A percentile compares a stretch with the other conserved stretches of the same genome.
Conservation (phyloP, 2,113 vertebrate genomes). For the Oncorhynchus keta region DNA sequence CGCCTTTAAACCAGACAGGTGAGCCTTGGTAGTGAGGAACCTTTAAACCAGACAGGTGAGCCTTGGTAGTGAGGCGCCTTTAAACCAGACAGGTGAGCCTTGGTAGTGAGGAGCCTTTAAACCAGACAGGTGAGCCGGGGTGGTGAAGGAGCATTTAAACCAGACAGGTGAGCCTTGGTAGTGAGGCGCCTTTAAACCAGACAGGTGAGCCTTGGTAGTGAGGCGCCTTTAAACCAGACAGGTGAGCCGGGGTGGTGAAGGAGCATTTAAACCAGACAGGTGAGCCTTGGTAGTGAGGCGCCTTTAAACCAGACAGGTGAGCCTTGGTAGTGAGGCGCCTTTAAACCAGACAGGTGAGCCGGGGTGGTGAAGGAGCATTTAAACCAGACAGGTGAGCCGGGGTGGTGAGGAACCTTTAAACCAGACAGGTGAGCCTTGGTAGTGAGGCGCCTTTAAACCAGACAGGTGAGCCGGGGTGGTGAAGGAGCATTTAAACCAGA, state of each 20-base stretch:
- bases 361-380: no score
- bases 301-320: slow-evolving; percentile 10
- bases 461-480: not conserved
- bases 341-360: slow-evolving; percentile 16
- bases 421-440: slow-evolving; percentile 14
- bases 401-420: no score
- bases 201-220: no score
- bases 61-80: not conserved
- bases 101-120: no score
- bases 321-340: not conserved
- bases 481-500: no score
- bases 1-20: slow-evolving; percentile 4
- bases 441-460: no score
- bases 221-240: no score
- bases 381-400: slow-evolving; percentile 13
- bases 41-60: slow-evolving; percentile 15
- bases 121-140: not conserved
- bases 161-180: no score
- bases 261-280: slow-evolving; percentile 2
- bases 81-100: slow-evolving; percentile 13
- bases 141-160: no score
- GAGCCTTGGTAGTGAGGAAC: not conserved
- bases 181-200: no score
- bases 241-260: no score
- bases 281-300: not conserved